phyloP scores from a whole-genome alignment of 2,888 invertebrate genomes.

The Heterodera filipjevi region DNA sequence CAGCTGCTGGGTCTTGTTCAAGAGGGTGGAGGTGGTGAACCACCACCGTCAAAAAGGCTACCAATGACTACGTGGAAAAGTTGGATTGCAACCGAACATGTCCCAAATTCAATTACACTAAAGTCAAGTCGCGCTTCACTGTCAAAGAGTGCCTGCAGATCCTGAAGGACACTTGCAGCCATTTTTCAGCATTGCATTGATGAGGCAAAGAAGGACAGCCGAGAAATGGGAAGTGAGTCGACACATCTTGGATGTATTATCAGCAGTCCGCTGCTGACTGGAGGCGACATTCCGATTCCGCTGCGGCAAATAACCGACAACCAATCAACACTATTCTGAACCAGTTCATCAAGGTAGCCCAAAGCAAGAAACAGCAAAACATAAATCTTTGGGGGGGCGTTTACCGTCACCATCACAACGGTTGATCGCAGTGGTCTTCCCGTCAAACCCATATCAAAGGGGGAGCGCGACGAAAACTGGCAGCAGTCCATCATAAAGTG shows the following conservation, averaged over 20 bases:
- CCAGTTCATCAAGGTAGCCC: not conserved
- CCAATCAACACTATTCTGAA: slow-evolving; percentile 2
- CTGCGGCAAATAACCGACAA: not conserved
- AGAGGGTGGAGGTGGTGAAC: too few relatives aligned
- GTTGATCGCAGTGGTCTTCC: not conserved
- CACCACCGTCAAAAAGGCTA: not conserved
- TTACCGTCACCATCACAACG: not conserved
- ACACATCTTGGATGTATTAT: not conserved
- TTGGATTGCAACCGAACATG: not conserved
- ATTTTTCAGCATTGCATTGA: slow-evolving; percentile 4
- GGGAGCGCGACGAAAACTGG: not conserved
- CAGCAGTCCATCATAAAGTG: not conserved
- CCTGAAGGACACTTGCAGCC: not conserved
- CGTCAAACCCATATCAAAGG: not conserved
- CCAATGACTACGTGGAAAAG: not conserved
- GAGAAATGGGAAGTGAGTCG: not conserved
- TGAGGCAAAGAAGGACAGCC: not conserved
- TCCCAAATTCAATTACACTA: not conserved
- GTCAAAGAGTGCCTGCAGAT: not conserved
- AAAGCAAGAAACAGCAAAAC: not conserved
- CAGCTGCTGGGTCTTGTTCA: too few relatives aligned
- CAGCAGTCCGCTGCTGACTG: not conserved
- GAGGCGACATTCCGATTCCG: not conserved
- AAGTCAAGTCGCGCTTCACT: not conserved
- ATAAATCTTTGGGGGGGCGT: slow-evolving; percentile 9